phyloP scores from a whole-genome alignment of 2,113 vertebrate species.

The Alligator sinensis region DNA sequence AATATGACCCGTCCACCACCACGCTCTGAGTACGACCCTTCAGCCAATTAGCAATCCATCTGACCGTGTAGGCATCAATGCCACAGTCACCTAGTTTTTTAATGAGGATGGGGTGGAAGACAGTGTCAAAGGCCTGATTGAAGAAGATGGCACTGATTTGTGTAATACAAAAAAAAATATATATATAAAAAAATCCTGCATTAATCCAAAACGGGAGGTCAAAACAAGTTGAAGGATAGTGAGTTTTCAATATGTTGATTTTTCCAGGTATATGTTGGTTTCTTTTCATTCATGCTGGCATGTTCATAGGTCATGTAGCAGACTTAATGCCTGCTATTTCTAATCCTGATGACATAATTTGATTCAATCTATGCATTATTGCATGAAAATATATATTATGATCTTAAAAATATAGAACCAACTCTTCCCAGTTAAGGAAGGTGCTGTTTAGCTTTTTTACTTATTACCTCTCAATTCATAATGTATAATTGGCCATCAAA shows the following conservation, averaged over 20 bases:
- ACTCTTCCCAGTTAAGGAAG: background rate
- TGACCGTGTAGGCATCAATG: no score
- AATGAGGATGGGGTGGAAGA: no score
- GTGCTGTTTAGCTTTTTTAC: background rate
- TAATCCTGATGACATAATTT: background rate
- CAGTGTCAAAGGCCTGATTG: no score
- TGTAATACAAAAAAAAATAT: no score
- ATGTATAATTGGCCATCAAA: background rate
- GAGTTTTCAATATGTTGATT: background rate
- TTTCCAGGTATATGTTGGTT: background rate
- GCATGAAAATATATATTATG: background rate
- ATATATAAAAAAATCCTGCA: background rate
- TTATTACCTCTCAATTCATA: accelerated
- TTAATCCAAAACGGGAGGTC: background rate
- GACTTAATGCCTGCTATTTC: background rate
- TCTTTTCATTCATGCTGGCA: background rate
- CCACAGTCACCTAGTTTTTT: no score
- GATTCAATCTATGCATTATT: background rate
- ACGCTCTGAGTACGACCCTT: no score
- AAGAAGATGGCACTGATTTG: no score
- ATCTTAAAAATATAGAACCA: background rate
- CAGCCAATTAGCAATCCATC: no score
- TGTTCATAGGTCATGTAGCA: background rate
- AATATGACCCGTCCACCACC: no score
- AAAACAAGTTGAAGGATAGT: background rate